phyloP scores from a whole-genome alignment of 37 sponge, comb jelly and placozoan species.

The Halisarca cf. caerulea region DNA sequence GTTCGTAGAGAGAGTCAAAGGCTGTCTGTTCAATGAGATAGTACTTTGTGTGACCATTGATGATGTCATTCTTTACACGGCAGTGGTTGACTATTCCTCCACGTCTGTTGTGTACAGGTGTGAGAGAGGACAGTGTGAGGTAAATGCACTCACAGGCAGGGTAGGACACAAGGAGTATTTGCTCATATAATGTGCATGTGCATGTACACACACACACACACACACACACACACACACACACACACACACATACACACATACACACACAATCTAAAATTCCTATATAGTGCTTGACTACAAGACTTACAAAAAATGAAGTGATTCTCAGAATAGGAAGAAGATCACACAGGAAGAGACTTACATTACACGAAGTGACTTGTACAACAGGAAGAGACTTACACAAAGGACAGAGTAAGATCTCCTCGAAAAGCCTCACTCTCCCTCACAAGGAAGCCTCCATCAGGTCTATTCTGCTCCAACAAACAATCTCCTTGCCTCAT shows the following conservation, averaged over 20 bases:
- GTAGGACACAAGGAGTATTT: no score
- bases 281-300: not conserved
- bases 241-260: not conserved
- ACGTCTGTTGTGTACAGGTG: conserved; percentile 43
- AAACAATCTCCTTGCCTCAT: conserved; percentile 83
- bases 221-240: no score
- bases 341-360: not conserved
- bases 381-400: no score
- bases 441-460: conserved; percentile 92
- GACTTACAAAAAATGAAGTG: not conserved
- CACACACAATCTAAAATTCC: not conserved
- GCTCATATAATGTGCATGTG: no score
- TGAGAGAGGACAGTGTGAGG: not conserved
- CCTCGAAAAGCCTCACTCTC: conserved; percentile 93
- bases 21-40: conserved; percentile 83
- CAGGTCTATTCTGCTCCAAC: conserved; percentile 68
- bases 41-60: conserved; percentile 72
- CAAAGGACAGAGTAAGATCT: conserved; percentile 89
- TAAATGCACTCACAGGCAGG: not conserved
- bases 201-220: no score
- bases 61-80: conserved; percentile 77
- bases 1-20: conserved; percentile 89
- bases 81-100: conserved; percentile 69
- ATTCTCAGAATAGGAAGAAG: not conserved
- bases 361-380: not conserved